Conservation (phyloP, 2,888 invertebrate species). For the Leptogaster cylindrica region DNA sequence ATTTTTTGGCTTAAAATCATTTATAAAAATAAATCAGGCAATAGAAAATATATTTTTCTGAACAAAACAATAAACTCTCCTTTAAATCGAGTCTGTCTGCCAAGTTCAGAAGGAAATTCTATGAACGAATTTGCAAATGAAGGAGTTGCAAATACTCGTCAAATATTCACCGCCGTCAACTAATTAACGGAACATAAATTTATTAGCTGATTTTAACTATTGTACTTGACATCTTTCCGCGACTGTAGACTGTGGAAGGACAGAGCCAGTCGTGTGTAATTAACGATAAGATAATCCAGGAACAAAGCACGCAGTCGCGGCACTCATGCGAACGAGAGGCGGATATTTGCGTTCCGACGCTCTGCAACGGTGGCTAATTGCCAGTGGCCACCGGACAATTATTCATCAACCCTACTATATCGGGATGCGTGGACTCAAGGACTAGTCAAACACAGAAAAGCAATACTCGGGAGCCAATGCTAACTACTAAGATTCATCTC, state of each 20-base stretch:
- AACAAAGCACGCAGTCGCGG: neutral
- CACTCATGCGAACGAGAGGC: neutral
- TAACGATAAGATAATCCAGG: neutral
- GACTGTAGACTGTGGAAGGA: neutral
- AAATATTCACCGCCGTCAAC: neutral
- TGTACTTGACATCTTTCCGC: neutral
- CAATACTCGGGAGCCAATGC: no score
- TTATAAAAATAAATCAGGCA: no score
- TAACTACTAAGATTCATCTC: no score
- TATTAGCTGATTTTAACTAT: neutral
- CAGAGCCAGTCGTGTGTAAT: neutral
- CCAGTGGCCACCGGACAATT: neutral
- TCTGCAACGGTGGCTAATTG: neutral
- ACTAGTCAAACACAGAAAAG: no score
- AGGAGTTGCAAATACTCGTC: neutral
- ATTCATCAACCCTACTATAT: neutral
- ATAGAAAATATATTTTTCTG: no score
- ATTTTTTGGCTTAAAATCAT: no score
- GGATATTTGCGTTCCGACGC: neutral
- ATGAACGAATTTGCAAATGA: no score
- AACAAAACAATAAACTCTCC: no score
- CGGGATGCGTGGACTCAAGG: neutral
- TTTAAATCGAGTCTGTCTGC: no score
- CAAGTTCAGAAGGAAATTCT: no score
- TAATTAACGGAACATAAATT: neutral